These are phyloP conservation scores for Enteromius thamalakanensis DNA, from an alignment of 2,797 vertebrate species.

Conservation along the genomic window DNA sequence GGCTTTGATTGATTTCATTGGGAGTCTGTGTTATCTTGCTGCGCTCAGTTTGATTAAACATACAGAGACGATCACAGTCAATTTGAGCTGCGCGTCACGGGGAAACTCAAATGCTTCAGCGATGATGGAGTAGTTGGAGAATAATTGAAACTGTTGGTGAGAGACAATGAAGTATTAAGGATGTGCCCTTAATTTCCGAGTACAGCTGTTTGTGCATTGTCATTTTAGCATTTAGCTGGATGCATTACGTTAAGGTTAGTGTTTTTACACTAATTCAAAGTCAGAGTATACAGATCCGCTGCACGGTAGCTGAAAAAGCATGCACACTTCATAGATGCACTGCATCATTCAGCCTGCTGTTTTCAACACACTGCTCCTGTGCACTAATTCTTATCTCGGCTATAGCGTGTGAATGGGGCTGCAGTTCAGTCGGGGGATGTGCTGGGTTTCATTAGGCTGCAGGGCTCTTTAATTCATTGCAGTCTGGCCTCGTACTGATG, in stretches of 20 bases:
- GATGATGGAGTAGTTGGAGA: conserved; percentile 9
- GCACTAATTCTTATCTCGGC: neutral
- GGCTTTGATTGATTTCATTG: conserved; percentile 76
- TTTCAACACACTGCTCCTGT: neutral
- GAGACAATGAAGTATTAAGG: neutral
- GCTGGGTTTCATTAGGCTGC: conserved; percentile 80
- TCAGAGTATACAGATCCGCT: neutral
- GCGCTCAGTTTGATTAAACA: conserved; percentile 78
- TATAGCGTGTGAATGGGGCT: neutral
- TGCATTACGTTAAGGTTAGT: neutral
- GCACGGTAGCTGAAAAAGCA: neutral
- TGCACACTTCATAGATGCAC: neutral
- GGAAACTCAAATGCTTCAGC: conserved; percentile 28
- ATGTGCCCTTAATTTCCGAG: neutral
- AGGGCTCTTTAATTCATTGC: conserved; percentile 79
- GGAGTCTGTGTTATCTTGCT: conserved; percentile 62
- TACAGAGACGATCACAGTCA: conserved; percentile 75
- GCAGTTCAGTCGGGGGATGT: conserved; percentile 72
- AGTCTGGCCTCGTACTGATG: conserved; percentile 75
- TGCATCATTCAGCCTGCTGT: neutral
- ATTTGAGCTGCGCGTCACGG: conserved; percentile 45
- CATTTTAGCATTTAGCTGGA: neutral
- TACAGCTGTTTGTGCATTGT: neutral
- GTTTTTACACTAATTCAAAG: neutral
- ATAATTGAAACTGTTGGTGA: conserved; percentile 23